phyloP scores from a whole-genome alignment of 2,888 invertebrate genomes.

The Cyclophora punctaria region DNA sequence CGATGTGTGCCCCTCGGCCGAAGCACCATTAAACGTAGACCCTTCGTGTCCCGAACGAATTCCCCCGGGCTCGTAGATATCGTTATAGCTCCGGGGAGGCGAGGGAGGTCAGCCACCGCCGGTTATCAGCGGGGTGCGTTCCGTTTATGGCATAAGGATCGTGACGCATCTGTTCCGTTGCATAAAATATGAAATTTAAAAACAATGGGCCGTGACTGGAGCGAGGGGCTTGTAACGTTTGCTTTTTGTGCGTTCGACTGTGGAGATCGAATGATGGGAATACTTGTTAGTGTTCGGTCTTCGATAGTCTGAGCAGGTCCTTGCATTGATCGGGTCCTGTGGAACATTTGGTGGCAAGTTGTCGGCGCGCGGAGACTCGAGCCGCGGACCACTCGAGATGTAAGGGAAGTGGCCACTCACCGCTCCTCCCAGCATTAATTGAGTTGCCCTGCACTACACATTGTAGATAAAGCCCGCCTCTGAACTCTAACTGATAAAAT shows the following conservation, averaged over 20 bases:
- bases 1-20: constrained; percentile 56
- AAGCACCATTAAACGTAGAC: constrained; percentile 42
- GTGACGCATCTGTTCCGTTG: constrained; percentile 68
- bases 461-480: constrained; percentile 13
- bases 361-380: constrained; percentile 4
- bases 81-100: constrained; percentile 35
- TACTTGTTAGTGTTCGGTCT: too few relatives aligned
- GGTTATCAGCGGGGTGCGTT: constrained; percentile 52
- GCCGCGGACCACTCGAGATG: constrained; percentile 1
- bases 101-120: constrained; percentile 34
- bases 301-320: too few relatives aligned
- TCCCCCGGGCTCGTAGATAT: constrained; percentile 30
- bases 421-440: constrained; percentile 19
- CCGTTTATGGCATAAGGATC: constrained; percentile 57
- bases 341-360: neutral
- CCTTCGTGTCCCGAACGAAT: constrained; percentile 45
- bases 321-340: too few relatives aligned
- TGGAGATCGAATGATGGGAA: too few relatives aligned
- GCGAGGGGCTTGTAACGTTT: constrained; percentile 17
- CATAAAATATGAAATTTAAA: constrained; percentile 60
- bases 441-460: constrained; percentile 17
- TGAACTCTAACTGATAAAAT: too few relatives aligned
- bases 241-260: constrained; percentile 7
- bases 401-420: constrained; percentile 18
- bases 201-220: constrained; percentile 36